phyloP scores from a whole-genome alignment of 2,113 vertebrate species.

The Poecilia latipinna region DNA sequence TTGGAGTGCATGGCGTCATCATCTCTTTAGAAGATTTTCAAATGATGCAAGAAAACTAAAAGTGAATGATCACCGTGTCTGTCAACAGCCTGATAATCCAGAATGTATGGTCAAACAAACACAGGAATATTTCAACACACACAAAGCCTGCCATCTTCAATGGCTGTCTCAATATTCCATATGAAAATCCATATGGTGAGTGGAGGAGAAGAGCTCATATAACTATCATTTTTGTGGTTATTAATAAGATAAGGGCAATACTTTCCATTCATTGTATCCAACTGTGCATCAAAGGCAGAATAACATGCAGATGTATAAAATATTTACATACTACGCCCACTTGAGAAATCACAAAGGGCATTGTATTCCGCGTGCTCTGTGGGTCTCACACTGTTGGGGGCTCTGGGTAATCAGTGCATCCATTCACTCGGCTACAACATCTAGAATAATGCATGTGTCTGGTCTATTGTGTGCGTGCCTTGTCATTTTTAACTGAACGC shows the following conservation, averaged over 20 bases:
- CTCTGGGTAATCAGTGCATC: conserved; percentile 28
- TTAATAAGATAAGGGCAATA: background rate
- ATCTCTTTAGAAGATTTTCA: too few relatives aligned
- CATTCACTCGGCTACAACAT: conserved; percentile 37
- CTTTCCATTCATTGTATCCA: conserved; percentile 3
- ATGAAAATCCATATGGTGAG: background rate
- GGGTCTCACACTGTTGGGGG: conserved; percentile 39
- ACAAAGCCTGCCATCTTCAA: background rate
- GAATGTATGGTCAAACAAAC: background rate
- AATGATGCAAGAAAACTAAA: background rate
- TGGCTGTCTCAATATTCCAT: background rate
- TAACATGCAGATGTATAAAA: conserved; percentile 3
- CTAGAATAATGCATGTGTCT: conserved; percentile 40
- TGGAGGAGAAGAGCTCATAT: too few relatives aligned
- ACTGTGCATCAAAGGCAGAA: conserved; percentile 6
- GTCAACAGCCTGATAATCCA: background rate
- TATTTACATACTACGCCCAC: conserved; percentile 21
- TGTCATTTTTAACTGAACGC: conserved; percentile 7
- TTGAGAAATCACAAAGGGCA: conserved; percentile 45
- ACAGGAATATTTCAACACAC: background rate
- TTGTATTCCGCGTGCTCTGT: conserved; percentile 34
- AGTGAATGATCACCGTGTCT: background rate
- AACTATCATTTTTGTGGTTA: too few relatives aligned
- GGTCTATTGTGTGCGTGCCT: conserved; percentile 27
- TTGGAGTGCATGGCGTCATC: too few relatives aligned